Conservation (phyloP, 2,113 vertebrate genomes). For the Balaeniceps rex region DNA sequence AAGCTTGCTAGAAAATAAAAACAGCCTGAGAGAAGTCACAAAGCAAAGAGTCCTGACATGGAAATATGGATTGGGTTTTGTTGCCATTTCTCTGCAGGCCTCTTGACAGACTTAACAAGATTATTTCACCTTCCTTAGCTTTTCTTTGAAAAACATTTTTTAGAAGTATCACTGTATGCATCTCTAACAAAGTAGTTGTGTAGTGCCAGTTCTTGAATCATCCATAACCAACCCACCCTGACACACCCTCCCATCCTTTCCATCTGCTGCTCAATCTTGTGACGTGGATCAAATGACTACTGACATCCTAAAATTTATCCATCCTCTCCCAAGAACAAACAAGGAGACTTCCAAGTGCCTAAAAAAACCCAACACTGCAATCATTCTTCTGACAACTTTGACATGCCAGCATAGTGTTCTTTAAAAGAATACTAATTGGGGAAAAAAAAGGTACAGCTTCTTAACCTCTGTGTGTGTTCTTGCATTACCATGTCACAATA, state of each 20-base stretch:
- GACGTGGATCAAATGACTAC: not conserved
- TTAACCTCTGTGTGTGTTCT: not conserved
- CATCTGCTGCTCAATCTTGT: not conserved
- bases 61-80: not conserved
- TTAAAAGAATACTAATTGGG: not conserved
- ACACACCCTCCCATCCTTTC: not conserved
- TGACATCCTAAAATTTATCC: not conserved
- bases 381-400: not conserved
- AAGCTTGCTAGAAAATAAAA: not conserved
- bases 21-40: not conserved
- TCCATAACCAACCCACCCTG: not conserved
- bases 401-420: not conserved
- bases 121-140: not conserved
- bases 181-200: not conserved
- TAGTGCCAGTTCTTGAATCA: not conserved
- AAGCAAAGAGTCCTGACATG: not conserved
- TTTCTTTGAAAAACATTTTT: not conserved
- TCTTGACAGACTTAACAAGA: not conserved
- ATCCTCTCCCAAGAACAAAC: not conserved
- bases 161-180: not conserved
- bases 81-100: not conserved
- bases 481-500: not conserved
- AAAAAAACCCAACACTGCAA: not conserved
- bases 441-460: rapidly evolving
- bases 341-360: not conserved